phyloP scores from a whole-genome alignment of 2,888 invertebrate species.

The Cephus sareptanus region DNA sequence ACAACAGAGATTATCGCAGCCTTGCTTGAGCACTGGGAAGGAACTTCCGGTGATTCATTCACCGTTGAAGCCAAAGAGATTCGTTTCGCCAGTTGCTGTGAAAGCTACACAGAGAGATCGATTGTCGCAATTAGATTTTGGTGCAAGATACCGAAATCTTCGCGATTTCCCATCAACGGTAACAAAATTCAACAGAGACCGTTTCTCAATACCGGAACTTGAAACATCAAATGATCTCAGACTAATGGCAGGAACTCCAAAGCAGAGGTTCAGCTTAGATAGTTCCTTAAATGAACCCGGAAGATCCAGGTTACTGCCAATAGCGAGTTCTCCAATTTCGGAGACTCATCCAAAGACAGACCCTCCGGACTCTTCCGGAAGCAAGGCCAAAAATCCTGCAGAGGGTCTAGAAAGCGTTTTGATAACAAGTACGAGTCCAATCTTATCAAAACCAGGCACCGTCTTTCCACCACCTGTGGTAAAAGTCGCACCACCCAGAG shows the following conservation, averaged over 20 bases:
- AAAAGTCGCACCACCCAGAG: constrained; percentile 35
- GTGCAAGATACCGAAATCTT: constrained; percentile 44
- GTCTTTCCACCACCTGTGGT: neutral
- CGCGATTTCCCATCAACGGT: constrained; percentile 34
- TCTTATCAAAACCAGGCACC: constrained; percentile 36
- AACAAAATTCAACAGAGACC: constrained; percentile 53
- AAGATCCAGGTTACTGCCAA: constrained; percentile 48
- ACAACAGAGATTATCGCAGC: constrained; percentile 58
- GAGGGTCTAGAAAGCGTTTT: constrained; percentile 53
- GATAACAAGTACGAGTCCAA: constrained; percentile 52
- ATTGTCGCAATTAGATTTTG: constrained; percentile 54
- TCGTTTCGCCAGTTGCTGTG: constrained; percentile 31
- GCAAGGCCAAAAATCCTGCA: constrained; percentile 28
- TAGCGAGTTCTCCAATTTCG: constrained; percentile 57
- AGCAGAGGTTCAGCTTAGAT: constrained; percentile 57
- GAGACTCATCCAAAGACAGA: constrained; percentile 38
- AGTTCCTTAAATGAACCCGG: constrained; percentile 50
- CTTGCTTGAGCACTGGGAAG: constrained; percentile 45
- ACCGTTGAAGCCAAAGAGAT: constrained; percentile 51
- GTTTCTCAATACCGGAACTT: constrained; percentile 59
- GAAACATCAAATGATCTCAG: constrained; percentile 57
- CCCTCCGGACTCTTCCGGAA: neutral
- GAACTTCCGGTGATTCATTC: constrained; percentile 35
- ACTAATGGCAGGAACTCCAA: constrained; percentile 58
- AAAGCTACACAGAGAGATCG: constrained; percentile 50